These are phyloP conservation scores for Callipepla californica DNA, from an alignment of 2,113 vertebrate species.

Conservation along the genomic window DNA sequence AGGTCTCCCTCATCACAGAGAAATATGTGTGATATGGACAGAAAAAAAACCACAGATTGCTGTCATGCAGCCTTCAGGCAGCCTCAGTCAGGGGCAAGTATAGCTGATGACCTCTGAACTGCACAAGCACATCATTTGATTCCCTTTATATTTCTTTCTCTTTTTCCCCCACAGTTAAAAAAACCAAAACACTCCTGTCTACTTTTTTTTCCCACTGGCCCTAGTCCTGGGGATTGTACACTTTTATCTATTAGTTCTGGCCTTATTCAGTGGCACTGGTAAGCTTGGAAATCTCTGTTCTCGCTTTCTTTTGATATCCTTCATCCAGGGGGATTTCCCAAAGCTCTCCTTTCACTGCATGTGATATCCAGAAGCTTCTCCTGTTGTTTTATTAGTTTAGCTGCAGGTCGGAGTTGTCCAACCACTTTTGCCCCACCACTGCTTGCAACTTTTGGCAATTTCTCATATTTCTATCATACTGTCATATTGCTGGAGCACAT, in stretches of 20 bases:
- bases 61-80: not conserved
- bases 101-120: not conserved
- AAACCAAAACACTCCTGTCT: not conserved
- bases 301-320: not conserved
- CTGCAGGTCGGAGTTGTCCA: accelerated
- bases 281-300: not conserved
- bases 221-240: not conserved
- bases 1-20: not conserved
- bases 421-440: not conserved
- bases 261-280: not conserved
- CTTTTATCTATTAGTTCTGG: not conserved
- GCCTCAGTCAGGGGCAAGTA: accelerated
- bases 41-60: not conserved
- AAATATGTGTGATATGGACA: not conserved
- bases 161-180: not conserved
- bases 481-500: not conserved
- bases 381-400: not conserved
- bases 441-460: not conserved
- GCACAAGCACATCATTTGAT: not conserved
- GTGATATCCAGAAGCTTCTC: not conserved
- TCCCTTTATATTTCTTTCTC: accelerated
- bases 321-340: not conserved
- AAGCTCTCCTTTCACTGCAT: not conserved
- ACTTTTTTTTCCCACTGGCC: not conserved
- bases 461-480: not conserved